A percentile compares a stretch with the other conserved stretches of the same genome.
These are phyloP conservation scores for Chelonus insularis DNA, from an alignment of 1,140 invertebrate species.

Conservation along the genomic window DNA sequence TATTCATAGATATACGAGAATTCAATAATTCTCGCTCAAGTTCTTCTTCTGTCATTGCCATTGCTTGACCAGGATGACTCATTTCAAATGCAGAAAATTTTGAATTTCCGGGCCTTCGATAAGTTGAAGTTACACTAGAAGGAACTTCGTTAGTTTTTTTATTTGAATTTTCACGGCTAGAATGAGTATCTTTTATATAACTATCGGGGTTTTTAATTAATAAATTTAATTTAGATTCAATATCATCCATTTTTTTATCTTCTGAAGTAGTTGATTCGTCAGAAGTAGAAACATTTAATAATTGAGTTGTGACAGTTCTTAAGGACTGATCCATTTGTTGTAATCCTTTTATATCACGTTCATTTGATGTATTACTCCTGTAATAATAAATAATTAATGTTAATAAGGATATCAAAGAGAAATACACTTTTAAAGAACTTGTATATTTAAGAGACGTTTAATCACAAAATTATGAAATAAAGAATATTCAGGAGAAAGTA, in stretches of 20 bases:
- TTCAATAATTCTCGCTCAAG: slow-evolving; percentile 49
- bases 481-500: too few relatives aligned
- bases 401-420: too few relatives aligned
- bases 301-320: slow-evolving; percentile 53
- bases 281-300: slow-evolving; percentile 46
- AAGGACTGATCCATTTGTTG: slow-evolving; percentile 54
- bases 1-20: slow-evolving; percentile 41
- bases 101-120: slow-evolving; percentile 52
- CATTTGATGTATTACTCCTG: slow-evolving; percentile 23
- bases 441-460: too few relatives aligned
- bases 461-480: too few relatives aligned
- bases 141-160: slow-evolving; percentile 25
- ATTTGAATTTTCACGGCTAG: slow-evolving; percentile 7
- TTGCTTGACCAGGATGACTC: slow-evolving; percentile 56
- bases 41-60: slow-evolving; percentile 57
- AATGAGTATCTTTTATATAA: neutral
- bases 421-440: too few relatives aligned
- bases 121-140: slow-evolving; percentile 29
- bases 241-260: neutral
- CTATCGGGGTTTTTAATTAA: slow-evolving; percentile 16
- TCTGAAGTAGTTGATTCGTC: slow-evolving; percentile 25
- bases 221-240: slow-evolving; percentile 27
- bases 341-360: slow-evolving; percentile 45
- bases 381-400: slow-evolving; percentile 20
- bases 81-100: slow-evolving; percentile 55